These are phyloP conservation scores for Ciconia maguari DNA, from an alignment of 2,113 vertebrate genomes.

Conservation along the genomic window DNA sequence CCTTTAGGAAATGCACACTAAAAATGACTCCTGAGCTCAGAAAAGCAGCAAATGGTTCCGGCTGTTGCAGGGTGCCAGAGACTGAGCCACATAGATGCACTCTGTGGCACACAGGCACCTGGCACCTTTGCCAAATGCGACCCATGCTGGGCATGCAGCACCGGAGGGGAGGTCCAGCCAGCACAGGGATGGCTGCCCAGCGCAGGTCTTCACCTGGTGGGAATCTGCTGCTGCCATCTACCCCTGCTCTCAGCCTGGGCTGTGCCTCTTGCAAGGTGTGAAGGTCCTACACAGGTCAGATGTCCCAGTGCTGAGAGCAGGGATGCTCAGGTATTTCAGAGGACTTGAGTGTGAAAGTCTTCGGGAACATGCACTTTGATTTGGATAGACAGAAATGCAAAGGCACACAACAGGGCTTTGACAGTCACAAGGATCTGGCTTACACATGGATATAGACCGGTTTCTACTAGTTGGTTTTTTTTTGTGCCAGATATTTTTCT, in stretches of 20 bases:
- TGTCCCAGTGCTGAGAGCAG: background rate
- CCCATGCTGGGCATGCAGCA: background rate
- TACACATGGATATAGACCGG: background rate
- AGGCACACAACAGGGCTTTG: background rate
- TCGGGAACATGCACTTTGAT: background rate
- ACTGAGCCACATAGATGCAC: fast-evolving
- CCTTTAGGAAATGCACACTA: background rate
- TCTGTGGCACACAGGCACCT: background rate
- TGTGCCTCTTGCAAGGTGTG: background rate
- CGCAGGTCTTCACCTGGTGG: background rate
- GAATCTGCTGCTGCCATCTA: background rate
- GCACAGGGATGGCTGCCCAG: fast-evolving
- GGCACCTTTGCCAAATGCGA: background rate
- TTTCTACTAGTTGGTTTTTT: background rate
- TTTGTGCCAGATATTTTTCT: background rate
- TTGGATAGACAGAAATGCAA: background rate
- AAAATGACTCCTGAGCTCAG: background rate
- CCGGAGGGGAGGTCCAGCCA: background rate
- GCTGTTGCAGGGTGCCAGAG: background rate
- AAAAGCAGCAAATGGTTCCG: background rate
- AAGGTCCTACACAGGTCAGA: background rate
- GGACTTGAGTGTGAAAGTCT: background rate
- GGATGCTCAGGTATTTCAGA: background rate
- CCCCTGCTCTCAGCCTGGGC: background rate
- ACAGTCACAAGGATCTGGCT: background rate